These are phyloP conservation scores for Eidolon helvum DNA, from an alignment of 2,113 vertebrate genomes.

Conservation along the genomic window DNA sequence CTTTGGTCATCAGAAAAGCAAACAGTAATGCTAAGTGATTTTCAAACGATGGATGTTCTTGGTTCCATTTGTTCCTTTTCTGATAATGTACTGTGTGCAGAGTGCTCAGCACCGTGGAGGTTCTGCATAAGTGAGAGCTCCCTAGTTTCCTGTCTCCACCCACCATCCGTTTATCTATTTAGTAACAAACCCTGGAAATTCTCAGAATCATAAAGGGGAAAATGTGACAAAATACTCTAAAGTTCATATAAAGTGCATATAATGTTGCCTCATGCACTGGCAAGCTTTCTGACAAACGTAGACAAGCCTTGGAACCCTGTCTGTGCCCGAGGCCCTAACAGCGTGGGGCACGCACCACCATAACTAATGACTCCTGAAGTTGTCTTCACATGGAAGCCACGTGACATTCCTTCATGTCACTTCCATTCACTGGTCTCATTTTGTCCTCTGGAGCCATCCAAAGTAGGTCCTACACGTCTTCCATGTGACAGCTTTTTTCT, in stretches of 20 bases:
- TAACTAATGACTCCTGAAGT: background rate
- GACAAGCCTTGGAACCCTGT: background rate
- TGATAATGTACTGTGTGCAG: background rate
- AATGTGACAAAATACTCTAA: background rate
- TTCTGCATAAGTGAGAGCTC: background rate
- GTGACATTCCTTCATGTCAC: background rate
- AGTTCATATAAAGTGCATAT: background rate
- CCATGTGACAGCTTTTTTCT: background rate
- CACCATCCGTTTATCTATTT: background rate
- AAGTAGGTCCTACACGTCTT: background rate
- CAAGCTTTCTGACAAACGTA: background rate
- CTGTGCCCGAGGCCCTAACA: background rate
- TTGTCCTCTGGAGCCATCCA: background rate
- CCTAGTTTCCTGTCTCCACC: background rate
- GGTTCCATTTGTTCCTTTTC: constrained; percentile 4
- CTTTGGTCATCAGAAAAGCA: background rate
- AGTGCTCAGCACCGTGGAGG: background rate
- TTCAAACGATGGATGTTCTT: background rate
- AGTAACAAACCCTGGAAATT: background rate
- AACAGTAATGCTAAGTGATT: background rate
- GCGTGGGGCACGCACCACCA: background rate
- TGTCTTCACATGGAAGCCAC: background rate
- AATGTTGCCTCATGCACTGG: background rate
- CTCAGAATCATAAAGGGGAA: background rate
- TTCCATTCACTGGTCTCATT: background rate